phyloP scores from a whole-genome alignment of 2,113 vertebrate species.

The Pseudopodoces humilis region DNA sequence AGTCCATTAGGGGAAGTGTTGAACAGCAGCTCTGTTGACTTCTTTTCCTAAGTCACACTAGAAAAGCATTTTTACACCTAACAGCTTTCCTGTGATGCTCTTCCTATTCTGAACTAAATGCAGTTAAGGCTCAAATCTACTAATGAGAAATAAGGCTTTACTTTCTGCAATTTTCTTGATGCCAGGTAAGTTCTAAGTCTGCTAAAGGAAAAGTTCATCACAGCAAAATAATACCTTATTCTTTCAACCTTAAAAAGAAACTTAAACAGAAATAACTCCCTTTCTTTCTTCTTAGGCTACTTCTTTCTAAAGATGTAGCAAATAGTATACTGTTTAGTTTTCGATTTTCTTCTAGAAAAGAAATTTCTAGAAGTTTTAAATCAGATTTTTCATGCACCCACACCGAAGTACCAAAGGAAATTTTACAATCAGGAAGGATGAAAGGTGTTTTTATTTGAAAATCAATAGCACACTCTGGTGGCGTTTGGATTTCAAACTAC shows the following conservation, averaged over 20 bases:
- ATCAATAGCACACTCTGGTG: slow-evolving; percentile 80
- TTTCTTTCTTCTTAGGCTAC: neutral
- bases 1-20: neutral
- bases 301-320: neutral
- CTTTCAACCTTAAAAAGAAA: neutral
- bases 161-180: neutral
- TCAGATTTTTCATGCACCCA: neutral
- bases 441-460: neutral
- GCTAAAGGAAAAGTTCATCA: neutral
- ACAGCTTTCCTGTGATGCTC: neutral
- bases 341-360: neutral
- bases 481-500: slow-evolving; percentile 16
- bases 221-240: neutral
- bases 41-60: neutral
- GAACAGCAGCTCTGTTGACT: neutral
- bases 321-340: neutral
- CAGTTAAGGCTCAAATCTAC: neutral
- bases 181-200: neutral
- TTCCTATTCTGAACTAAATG: neutral
- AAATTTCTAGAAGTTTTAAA: neutral
- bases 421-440: neutral
- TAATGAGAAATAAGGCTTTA: neutral
- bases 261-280: neutral
- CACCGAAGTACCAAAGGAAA: neutral
- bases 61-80: neutral